Conservation (phyloP, 2,113 vertebrate genomes). For the Cavia porcellus region DNA sequence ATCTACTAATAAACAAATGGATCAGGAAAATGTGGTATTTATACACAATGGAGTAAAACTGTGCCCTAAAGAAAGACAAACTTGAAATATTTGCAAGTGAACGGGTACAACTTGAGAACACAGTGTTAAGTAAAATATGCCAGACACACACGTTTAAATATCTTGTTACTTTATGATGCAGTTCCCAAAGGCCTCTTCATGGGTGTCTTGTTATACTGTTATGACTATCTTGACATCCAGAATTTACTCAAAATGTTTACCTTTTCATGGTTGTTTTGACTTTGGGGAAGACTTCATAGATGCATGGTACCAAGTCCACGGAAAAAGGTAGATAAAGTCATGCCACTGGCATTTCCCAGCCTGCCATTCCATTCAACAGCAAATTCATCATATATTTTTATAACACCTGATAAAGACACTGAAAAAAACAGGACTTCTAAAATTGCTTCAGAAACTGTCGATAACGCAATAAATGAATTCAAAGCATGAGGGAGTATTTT, state of each 20-base stretch:
- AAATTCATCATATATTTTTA: not conserved
- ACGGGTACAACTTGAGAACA: not conserved
- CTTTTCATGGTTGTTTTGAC: not conserved
- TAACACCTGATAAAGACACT: not conserved
- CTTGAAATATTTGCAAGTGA: not conserved
- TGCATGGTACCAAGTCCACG: not conserved
- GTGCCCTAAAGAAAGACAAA: not conserved
- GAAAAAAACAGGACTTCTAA: not conserved
- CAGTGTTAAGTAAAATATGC: not conserved
- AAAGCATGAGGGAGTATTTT: not conserved
- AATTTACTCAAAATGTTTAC: not conserved
- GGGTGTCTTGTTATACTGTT: not conserved
- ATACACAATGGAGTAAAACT: not conserved
- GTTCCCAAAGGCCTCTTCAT: not conserved
- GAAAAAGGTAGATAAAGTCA: not conserved
- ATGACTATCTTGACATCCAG: not conserved
- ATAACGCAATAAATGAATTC: not conserved
- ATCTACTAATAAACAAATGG: not conserved
- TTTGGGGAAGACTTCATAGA: not conserved
- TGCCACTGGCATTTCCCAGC: not conserved
- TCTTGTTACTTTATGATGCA: not conserved
- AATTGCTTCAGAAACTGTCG: not conserved
- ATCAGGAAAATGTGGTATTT: not conserved
- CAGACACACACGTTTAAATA: not conserved
- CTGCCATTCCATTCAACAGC: not conserved